phyloP scores from a whole-genome alignment of 2,888 invertebrate genomes.

The Megamerina dolium region DNA sequence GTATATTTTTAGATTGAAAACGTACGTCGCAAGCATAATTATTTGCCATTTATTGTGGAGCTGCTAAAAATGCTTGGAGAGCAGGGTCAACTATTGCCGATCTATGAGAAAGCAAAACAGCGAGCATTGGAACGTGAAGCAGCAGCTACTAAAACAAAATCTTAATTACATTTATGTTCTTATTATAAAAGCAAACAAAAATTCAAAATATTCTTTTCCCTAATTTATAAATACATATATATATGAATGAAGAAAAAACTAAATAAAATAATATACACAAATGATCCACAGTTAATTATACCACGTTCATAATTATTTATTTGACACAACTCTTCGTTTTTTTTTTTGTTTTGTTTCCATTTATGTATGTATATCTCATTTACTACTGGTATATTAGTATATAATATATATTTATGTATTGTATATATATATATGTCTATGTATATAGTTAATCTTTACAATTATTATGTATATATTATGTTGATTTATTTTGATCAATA shows the following conservation, averaged over 20 bases:
- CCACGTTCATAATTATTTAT: no score
- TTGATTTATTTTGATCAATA: constrained; percentile 9
- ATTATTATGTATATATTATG: constrained; percentile 7
- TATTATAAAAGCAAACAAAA: constrained; percentile 11
- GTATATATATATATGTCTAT: constrained; percentile 13
- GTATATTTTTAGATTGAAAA: constrained; percentile 68
- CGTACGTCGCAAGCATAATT: constrained; percentile 90
- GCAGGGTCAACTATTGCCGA: constrained; percentile 79
- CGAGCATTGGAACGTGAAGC: constrained; percentile 62
- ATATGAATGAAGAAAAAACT: no score
- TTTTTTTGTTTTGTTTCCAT: no score
- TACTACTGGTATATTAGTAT: no score
- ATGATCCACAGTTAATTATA: no score
- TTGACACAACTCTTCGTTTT: no score
- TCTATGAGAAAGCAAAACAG: constrained; percentile 85
- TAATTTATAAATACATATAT: no score
- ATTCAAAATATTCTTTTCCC: no score
- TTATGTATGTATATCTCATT: no score
- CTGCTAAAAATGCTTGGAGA: constrained; percentile 86
- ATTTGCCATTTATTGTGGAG: constrained; percentile 93
- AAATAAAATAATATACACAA: no score
- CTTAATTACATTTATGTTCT: constrained; percentile 16
- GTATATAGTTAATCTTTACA: constrained; percentile 5
- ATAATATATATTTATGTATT: no score
- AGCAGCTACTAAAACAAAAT: constrained; percentile 49